Base-by-base conservation (phyloP, 2,113 vertebrate species). In the Castor canadensis region DNA sequence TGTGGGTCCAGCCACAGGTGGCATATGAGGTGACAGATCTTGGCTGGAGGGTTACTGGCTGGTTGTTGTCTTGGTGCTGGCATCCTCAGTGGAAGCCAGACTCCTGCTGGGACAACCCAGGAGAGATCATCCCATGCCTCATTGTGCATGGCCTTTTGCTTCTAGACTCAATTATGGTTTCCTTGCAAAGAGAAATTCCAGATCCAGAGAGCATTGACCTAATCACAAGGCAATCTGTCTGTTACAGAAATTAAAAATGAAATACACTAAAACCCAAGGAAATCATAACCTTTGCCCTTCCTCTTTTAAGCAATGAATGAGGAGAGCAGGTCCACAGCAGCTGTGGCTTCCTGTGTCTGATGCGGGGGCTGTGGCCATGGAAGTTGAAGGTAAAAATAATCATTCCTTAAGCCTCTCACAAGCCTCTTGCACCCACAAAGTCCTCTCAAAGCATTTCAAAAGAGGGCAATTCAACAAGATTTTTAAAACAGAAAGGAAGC, bases 21-120 rank as follows among this genome's bases (percentile, higher is more conserved):
- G n/a, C 4, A 1, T 3, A 20, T 0, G 32, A 7, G 5, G 2
- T 16, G 26, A 13, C 16, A 43, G 56, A 26, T 28, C 7, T 58
- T 9, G 35, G 3, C 43, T 1, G 5, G 4, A 73, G 22, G 17
- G 24, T 43, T 17, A 24, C 10, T 49, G 3, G 60, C 9, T 40
- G 11, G 17, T 19, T n/a, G 43, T 26, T n/a, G 35, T 87, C 52
- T 84, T 43, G 60, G 4, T 40, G 16, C n/a, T 22, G 19, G 13
- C 3, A 5, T 73, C 40, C 19, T 3, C 35, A 38, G 15, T 22
- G 64, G 16, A 71, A 60, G 3, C 38, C 76, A 67, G 26, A 30
- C 43, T 56, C 17, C 9, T 11, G 12, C 9, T 40, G 45, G 12
- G 60, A 60, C 56, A 45, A 35, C 16, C 17, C 3, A 4, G 32